Evolutionary conservation across 2,797 vertebrate genomes (phyloP).

Genomic region (Hypotaenidia philippensis): DNA sequence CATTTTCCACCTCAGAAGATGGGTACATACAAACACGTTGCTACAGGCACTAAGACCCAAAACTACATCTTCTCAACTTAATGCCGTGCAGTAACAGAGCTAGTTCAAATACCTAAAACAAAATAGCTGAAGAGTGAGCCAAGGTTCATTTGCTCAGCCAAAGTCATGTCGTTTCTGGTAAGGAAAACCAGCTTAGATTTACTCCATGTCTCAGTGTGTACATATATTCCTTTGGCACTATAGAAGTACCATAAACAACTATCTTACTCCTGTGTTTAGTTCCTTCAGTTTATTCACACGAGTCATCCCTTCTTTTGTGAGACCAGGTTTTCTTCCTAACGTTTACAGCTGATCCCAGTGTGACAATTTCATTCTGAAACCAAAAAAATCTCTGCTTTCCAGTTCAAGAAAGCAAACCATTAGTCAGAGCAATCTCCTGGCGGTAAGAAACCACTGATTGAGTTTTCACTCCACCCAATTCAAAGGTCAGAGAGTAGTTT

Average conservation of each 20-base stretch:
- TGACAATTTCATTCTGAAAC: conserved; percentile 30
- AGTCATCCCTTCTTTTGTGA: not conserved
- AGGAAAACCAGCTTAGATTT: not conserved
- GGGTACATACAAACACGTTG: rapidly evolving
- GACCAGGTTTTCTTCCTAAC: not conserved
- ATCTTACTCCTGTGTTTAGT: not conserved
- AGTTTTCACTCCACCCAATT: conserved; percentile 59
- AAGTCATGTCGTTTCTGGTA: not conserved
- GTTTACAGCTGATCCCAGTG: not conserved
- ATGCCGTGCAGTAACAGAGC: not conserved
- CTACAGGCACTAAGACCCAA: not conserved
- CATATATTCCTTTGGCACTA: not conserved
- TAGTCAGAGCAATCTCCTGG: conserved; percentile 40
- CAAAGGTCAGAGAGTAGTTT: conserved; percentile 70
- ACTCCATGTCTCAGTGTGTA: not conserved
- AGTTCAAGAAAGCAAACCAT: conserved; percentile 24
- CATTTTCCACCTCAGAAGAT: not conserved
- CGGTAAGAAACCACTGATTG: conserved; percentile 24
- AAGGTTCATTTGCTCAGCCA: not conserved
- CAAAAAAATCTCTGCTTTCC: conserved; percentile 23
- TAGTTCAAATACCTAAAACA: not conserved
- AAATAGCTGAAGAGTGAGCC: not conserved
- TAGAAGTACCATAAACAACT: not conserved
- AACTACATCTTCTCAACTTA: not conserved
- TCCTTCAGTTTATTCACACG: not conserved